phyloP scores from a whole-genome alignment of 2,888 invertebrate species.

The Pandemis corylana region DNA sequence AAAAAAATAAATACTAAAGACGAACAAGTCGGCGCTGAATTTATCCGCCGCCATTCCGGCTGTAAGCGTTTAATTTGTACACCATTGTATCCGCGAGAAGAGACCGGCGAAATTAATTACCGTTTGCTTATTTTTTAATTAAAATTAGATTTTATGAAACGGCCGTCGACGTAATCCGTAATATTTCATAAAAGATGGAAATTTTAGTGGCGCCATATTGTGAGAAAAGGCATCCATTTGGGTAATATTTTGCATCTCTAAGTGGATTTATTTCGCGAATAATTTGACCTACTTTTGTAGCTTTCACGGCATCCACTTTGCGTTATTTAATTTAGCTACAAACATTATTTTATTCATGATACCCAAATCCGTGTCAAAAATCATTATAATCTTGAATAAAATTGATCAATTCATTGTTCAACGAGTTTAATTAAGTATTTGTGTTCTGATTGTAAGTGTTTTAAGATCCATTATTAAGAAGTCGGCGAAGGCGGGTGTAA shows the following conservation, averaged over 20 bases:
- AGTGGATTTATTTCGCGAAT: slow-evolving; percentile 72
- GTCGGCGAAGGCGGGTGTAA: neutral
- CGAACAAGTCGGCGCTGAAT: slow-evolving; percentile 55
- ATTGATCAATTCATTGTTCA: slow-evolving; percentile 41
- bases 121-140: slow-evolving; percentile 81
- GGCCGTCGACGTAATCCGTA: slow-evolving; percentile 73
- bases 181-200: slow-evolving; percentile 83
- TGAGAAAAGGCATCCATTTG: slow-evolving; percentile 77
- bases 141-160: slow-evolving; percentile 79
- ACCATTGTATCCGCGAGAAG: slow-evolving; percentile 67
- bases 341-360: slow-evolving; percentile 53
- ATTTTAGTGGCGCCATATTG: slow-evolving; percentile 83
- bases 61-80: slow-evolving; percentile 70
- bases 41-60: slow-evolving; percentile 59
- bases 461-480: slow-evolving; percentile 11
- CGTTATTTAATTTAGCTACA: slow-evolving; percentile 55
- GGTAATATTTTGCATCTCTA: slow-evolving; percentile 77
- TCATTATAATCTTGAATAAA: slow-evolving; percentile 49
- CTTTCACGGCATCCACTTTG: slow-evolving; percentile 55
- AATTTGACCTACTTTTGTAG: slow-evolving; percentile 69
- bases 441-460: neutral
- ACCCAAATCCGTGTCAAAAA: slow-evolving; percentile 27
- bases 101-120: slow-evolving; percentile 75
- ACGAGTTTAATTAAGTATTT: slow-evolving; percentile 28
- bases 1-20: slow-evolving; percentile 61